Evolutionary conservation across 2,888 invertebrate genomes (phyloP), one percentile per base, ranked within the genome.

Genomic region (Leucania comma): DNA sequence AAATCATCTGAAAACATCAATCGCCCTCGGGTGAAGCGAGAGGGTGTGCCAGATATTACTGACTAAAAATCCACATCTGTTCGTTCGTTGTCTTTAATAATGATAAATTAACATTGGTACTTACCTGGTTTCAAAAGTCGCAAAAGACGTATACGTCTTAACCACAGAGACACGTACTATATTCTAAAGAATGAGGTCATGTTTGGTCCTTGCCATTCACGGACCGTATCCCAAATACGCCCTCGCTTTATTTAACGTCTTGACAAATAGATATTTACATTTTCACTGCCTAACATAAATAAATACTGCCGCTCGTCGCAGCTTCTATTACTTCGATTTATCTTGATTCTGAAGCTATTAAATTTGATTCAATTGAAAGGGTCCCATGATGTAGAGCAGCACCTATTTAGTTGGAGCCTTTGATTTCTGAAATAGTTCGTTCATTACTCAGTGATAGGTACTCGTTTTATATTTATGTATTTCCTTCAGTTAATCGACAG

Each of bases 221-320:
- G 14, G 46, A 57, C 14, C 68, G 69, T 63, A 48, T 66, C 82
- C 68, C 60, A 53, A 76, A 81, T 72, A 68, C 72, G 57, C 70
- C 61, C 51, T 24, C 75, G 48, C 74, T 83, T 77, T 76, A 77
- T 75, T 80, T 70, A 80, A 75, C 67, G 75, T 58, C 71, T 73
- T 72, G 73, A 72, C 75, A 80, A 81, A 81, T 80, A 77, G 62
- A 78, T 78, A 80, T 83, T 80, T 78, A 77, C 77, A 81, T 84
- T 80, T 79, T 70, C 73, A 83, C 66, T 75, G 73, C 68, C 75
- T 50, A 62, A 81, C 75, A 70, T 80, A 80, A 83, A 81, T 73
- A 81, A 81, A 77, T 72, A 75, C 73, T 54, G 62, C 48, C 57
- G 66, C 63, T 66, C 63, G 78, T 72, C 81, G 51, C 60, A 53